These are phyloP conservation scores for Silurus meridionalis DNA, from an alignment of 2,113 vertebrate genomes.

Conservation along the genomic window DNA sequence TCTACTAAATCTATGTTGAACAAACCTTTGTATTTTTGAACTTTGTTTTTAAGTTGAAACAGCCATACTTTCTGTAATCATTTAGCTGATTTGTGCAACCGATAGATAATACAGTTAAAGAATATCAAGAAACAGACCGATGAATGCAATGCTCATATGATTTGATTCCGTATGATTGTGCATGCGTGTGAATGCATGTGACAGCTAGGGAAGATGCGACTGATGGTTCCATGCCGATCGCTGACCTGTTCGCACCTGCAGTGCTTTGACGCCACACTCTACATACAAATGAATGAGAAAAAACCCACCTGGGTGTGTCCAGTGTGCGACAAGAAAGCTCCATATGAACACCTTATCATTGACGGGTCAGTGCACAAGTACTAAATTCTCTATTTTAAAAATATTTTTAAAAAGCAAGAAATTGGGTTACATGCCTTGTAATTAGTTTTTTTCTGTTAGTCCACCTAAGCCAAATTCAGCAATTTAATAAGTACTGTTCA, in stretches of 20 bases:
- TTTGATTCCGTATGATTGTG: neutral
- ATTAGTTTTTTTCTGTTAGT: neutral
- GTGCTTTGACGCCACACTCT: conserved; percentile 96
- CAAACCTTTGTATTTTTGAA: neutral
- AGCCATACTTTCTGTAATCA: neutral
- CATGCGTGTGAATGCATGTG: conserved; percentile 39
- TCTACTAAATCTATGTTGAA: neutral
- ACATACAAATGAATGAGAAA: conserved; percentile 99
- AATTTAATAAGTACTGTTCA: neutral
- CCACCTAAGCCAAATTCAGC: neutral
- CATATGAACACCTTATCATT: conserved; percentile 92
- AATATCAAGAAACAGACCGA: neutral
- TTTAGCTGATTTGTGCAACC: neutral
- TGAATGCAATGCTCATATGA: neutral
- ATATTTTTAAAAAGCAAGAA: no score
- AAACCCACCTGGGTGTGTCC: conserved; percentile 98
- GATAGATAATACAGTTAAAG: neutral
- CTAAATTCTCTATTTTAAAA: neutral
- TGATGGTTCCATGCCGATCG: conserved; percentile 91
- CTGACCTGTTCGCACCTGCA: conserved; percentile 95
- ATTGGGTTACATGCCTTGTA: neutral
- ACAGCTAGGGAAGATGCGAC: conserved; percentile 97
- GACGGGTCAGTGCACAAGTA: conserved; percentile 82
- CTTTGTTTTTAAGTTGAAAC: neutral
- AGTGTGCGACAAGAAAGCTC: conserved; percentile 96